Conservation (phyloP, 1,140 invertebrate species). For the Nasonia giraulti region DNA sequence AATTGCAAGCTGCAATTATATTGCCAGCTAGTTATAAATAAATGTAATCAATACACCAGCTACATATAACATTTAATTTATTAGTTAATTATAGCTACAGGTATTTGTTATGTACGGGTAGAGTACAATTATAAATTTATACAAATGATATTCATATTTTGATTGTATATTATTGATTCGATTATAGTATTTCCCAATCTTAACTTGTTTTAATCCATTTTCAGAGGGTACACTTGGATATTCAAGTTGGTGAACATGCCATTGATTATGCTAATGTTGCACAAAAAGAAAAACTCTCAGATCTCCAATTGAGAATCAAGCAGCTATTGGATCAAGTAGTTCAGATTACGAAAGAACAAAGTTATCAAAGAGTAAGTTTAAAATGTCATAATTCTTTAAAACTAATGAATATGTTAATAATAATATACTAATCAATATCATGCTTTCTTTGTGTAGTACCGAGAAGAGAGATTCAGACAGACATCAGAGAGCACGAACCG, state of each 20-base stretch:
- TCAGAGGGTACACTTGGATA: conserved; percentile 95
- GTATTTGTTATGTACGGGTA: too few species aligned
- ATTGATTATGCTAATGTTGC: conserved; percentile 98
- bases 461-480: conserved; percentile 97
- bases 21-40: too few species aligned
- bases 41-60: too few species aligned
- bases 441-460: conserved; percentile 83
- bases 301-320: conserved; percentile 94
- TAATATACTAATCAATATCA: conserved; percentile 28
- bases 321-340: conserved; percentile 98
- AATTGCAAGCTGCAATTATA: too few species aligned
- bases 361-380: conserved; percentile 93
- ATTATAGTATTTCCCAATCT: too few species aligned
- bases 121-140: too few species aligned
- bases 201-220: conserved; percentile 53
- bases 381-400: conserved; percentile 48
- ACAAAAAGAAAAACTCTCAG: conserved; percentile 97
- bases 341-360: conserved; percentile 99
- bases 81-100: too few species aligned
- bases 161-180: too few species aligned
- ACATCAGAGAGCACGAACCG: conserved; percentile 99
- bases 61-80: too few species aligned
- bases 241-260: conserved; percentile 99
- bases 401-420: conserved; percentile 5
- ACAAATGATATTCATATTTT: too few species aligned